Evolutionary conservation across 2,797 vertebrate genomes (phyloP), one percentile per base, ranked within the genome.

Genomic region (Molossus molossus): DNA sequence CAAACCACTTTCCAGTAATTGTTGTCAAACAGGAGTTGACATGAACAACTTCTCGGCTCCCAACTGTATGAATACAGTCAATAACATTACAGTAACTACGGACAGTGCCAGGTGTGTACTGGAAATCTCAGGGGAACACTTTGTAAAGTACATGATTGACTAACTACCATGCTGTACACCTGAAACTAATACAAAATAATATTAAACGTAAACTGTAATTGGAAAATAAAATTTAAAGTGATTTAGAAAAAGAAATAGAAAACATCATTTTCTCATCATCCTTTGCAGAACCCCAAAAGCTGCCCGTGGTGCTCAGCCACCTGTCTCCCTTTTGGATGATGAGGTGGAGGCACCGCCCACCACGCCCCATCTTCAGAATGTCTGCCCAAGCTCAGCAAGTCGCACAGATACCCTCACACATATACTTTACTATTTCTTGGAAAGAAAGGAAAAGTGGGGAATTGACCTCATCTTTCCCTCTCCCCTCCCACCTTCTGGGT

Each of bases 1-100:
- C 87, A 82, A 77, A 79, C 23, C 3, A 29, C 62, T 82, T 69
- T 69, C 80, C 79, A 64, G n/a, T 89, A 40, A 79, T 73, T 87
- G 8, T 77, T 84, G 17, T 86, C 50, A 90, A 67, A 53, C 7
- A 62, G 48, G 48, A 83, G 25, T 85, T 79, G 69, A 90, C 3
- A 21, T 37, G 27, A 64, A 50, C 69, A 79, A 62, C 9, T 62
- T 57, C 64, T 62, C 76, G 73, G 33, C n/a, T 83, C 29, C 69
- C 8, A 60, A 40, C 58, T 70, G 40, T 50, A 23, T 79, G 50
- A 76, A 55, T 3, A 79, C 13, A 79, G 55, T 37, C 53, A 79
- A 23, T 37, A 23, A 57, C 23, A 57, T 6, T 14, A 20, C 29
- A n/a, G 12, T 57, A 8, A 77, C 55, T 21, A 77, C 23, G 76